A percentile compares a stretch with the other conserved stretches of the same genome.
Evolutionary conservation across 1,140 invertebrate species (phyloP).

Genomic region (Halesus radiatus): DNA sequence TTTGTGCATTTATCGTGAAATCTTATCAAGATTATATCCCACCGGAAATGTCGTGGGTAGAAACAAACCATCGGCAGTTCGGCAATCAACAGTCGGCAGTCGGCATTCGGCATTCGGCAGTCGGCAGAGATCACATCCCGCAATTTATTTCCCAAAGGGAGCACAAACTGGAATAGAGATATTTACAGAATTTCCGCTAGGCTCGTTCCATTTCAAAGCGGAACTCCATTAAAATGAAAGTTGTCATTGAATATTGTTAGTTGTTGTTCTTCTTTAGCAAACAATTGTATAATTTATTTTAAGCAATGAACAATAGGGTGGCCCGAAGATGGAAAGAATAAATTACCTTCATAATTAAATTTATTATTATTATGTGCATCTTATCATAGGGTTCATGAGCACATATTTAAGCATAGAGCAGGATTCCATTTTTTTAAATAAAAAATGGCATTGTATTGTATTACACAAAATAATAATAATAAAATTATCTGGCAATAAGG

Average conservation of each 20-base stretch:
- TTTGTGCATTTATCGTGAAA: no score
- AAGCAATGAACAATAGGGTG: not conserved
- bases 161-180: slow-evolving; percentile 24
- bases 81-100: no score
- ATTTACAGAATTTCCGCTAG: slow-evolving; percentile 26
- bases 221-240: slow-evolving; percentile 19
- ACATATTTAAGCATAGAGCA: no score
- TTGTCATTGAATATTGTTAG: slow-evolving; percentile 18
- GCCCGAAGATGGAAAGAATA: no score
- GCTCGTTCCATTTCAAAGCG: slow-evolving; percentile 18
- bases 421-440: no score
- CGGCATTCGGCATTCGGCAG: not conserved
- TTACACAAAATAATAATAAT: no score
- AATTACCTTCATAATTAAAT: no score
- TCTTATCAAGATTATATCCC: no score
- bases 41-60: not conserved
- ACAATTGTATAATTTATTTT: slow-evolving; percentile 25
- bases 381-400: no score
- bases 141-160: slow-evolving; percentile 15
- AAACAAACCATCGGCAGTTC: not conserved
- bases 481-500: no score
- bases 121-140: slow-evolving; percentile 12
- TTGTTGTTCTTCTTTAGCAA: slow-evolving; percentile 1
- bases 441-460: no score
- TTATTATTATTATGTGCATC: no score